These are phyloP conservation scores for Parapsyche elsis DNA, from an alignment of 1,140 invertebrate species.

Conservation along the genomic window DNA sequence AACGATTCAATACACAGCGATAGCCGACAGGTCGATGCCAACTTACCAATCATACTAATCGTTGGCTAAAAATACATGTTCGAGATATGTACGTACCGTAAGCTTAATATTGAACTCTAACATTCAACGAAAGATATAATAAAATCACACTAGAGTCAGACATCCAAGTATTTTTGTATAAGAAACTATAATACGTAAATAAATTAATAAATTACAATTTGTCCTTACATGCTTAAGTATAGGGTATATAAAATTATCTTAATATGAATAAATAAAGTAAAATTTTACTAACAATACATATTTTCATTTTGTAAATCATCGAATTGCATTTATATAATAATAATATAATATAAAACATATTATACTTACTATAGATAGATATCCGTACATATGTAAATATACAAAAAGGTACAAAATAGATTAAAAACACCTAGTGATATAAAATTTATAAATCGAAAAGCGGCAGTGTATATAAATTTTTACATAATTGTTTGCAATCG, in stretches of 20 bases:
- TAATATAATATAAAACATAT: constrained; percentile 1
- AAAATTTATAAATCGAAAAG: constrained; percentile 22
- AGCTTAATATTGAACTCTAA: neutral
- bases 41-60: no score
- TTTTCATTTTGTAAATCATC: neutral
- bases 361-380: neutral
- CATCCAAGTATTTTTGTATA: neutral
- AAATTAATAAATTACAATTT: constrained; percentile 6
- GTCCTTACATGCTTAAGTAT: neutral
- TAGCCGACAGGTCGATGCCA: no score
- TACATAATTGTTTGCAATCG: constrained; percentile 14
- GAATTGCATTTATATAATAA: neutral
- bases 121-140: neutral
- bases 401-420: constrained; percentile 30
- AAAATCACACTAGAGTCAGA: neutral
- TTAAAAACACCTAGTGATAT: constrained; percentile 29
- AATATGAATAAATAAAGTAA: constrained; percentile 2
- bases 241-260: neutral
- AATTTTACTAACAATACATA: constrained; percentile 1
- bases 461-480: constrained; percentile 27
- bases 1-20: no score
- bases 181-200: neutral
- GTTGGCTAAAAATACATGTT: no score
- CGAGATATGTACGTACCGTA: no score
- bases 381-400: constrained; percentile 14